Conservation (phyloP, 2,888 invertebrate species). For the Leptarthrus brevirostris region DNA sequence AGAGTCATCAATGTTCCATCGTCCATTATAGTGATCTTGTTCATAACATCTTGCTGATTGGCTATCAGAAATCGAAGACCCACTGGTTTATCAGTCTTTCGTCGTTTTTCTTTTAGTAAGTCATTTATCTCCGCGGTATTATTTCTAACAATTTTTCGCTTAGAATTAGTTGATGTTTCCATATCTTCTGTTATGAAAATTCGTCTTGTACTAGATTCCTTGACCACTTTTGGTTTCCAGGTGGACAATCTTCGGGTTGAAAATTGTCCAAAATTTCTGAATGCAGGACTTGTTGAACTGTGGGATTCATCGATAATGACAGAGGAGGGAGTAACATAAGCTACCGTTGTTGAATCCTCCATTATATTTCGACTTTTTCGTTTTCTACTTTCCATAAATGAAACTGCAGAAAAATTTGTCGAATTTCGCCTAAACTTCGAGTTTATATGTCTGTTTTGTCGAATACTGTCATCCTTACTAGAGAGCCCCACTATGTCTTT, state of each 20-base stretch:
- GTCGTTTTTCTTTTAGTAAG: conserved; percentile 52
- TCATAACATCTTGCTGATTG: conserved; percentile 84
- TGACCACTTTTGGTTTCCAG: conserved; percentile 49
- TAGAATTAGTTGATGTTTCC: not conserved
- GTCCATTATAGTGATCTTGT: conserved; percentile 80
- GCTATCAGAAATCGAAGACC: conserved; percentile 81
- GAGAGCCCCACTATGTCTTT: conserved; percentile 51
- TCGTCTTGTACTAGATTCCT: not conserved
- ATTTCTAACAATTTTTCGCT: conserved; percentile 36
- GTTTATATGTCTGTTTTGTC: conserved; percentile 54
- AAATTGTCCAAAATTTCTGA: not conserved
- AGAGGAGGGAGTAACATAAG: conserved; percentile 24
- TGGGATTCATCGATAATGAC: conserved; percentile 14
- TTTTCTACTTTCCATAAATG: conserved; percentile 12
- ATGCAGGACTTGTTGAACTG: conserved; percentile 12
- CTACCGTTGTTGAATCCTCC: conserved; percentile 17
- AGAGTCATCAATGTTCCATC: conserved; percentile 85
- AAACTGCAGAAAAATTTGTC: conserved; percentile 27
- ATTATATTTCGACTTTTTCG: conserved; percentile 37
- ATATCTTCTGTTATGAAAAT: not conserved
- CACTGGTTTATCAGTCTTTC: conserved; percentile 61
- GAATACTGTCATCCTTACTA: conserved; percentile 34
- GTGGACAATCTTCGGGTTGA: conserved; percentile 49
- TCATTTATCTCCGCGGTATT: conserved; percentile 2
- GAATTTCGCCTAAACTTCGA: conserved; percentile 51